These are phyloP conservation scores for Diplogasteroides magnus DNA, from an alignment of 1,140 invertebrate genomes.

Conservation along the genomic window DNA sequence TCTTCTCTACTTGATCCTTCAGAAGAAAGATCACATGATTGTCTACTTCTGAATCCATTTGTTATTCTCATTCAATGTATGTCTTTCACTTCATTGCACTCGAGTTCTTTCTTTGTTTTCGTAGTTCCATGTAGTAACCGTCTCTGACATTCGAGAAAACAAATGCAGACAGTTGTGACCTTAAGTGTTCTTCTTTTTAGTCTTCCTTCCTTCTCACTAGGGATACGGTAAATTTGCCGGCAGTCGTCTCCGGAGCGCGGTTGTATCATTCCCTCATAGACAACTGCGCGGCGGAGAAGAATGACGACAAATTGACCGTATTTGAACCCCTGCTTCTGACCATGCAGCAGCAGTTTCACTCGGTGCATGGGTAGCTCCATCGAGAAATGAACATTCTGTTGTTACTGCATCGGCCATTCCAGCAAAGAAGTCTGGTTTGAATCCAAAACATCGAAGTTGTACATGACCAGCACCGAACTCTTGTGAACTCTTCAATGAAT, in stretches of 20 bases:
- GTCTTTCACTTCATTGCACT: not conserved
- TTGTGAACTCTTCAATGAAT: constrained; percentile 15
- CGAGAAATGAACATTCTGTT: constrained; percentile 43
- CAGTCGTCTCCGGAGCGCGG: too few relatives aligned
- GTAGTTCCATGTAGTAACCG: not conserved
- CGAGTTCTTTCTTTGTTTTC: not conserved
- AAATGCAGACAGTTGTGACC: constrained; percentile 21
- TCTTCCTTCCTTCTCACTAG: not conserved
- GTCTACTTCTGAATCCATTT: too few relatives aligned
- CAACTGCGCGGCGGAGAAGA: too few relatives aligned
- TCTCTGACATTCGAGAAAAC: constrained; percentile 28
- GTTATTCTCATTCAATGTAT: not conserved
- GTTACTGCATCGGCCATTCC: constrained; percentile 39
- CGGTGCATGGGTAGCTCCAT: constrained; percentile 31
- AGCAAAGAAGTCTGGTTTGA: constrained; percentile 48
- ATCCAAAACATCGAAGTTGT: constrained; percentile 32
- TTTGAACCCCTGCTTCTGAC: too few relatives aligned
- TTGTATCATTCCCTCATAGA: too few relatives aligned
- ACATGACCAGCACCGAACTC: constrained; percentile 39
- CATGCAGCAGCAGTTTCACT: constrained; percentile 28
- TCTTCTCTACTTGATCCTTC: constrained; percentile 22
- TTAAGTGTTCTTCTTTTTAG: not conserved
- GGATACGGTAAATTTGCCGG: too few relatives aligned
- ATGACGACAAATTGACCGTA: too few relatives aligned
- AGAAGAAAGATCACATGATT: too few relatives aligned